These are phyloP conservation scores for Aramus guarauna DNA, from an alignment of 2,113 vertebrate genomes.

Conservation along the genomic window DNA sequence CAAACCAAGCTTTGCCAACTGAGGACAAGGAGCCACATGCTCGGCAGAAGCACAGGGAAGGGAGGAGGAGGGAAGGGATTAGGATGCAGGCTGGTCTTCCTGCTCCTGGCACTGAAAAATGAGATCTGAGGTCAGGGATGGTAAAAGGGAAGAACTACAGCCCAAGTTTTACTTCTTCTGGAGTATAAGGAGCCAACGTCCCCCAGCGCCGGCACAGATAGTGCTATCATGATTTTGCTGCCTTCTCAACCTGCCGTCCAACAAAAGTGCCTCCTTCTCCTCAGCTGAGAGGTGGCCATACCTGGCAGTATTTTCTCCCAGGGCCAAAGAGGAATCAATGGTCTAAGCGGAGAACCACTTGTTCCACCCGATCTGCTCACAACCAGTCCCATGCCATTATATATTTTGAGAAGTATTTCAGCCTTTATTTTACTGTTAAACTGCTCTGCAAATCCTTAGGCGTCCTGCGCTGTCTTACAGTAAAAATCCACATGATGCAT, in stretches of 20 bases:
- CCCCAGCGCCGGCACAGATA: not conserved
- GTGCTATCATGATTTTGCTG: not conserved
- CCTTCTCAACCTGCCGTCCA: not conserved
- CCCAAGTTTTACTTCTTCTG: not conserved
- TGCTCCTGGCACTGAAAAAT: not conserved
- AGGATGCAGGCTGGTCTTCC: not conserved
- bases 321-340: not conserved
- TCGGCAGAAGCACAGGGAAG: not conserved
- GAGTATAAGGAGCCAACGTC: not conserved
- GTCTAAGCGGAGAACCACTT: not conserved
- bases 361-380: not conserved
- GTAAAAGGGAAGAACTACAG: not conserved
- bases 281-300: not conserved
- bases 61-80: not conserved
- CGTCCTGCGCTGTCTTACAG: not conserved
- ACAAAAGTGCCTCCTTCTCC: not conserved
- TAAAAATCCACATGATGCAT: constrained; percentile 49
- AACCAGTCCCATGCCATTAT: not conserved
- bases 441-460: constrained; percentile 21
- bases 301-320: not conserved
- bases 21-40: not conserved
- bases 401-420: not conserved
- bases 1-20: not conserved
- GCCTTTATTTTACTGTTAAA: not conserved
- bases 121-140: not conserved